Conservation (phyloP, 2,888 invertebrate species). For the Drosophila lacicola region DNA sequence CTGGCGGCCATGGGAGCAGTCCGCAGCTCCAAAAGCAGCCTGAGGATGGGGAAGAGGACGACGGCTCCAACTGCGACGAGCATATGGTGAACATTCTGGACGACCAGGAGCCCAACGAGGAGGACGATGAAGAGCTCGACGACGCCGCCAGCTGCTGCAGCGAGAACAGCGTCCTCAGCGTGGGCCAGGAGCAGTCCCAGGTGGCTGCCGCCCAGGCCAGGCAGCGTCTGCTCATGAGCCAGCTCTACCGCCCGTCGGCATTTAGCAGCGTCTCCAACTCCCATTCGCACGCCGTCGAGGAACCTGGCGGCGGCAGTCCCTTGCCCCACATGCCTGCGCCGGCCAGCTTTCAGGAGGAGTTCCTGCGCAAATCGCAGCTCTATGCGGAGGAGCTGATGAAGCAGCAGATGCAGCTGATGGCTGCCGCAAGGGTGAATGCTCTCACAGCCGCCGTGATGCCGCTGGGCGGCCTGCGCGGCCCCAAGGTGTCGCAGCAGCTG, state of each 20-base stretch:
- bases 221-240: conserved; percentile 71
- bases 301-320: conserved; percentile 6
- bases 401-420: conserved; percentile 85
- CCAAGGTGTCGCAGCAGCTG: conserved; percentile 86
- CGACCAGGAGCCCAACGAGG: conserved; percentile 50
- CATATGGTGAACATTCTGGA: conserved; percentile 55
- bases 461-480: conserved; percentile 68
- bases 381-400: conserved; percentile 85
- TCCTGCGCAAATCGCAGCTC: conserved; percentile 84
- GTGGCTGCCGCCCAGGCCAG: conserved; percentile 67
- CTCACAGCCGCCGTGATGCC: conserved; percentile 71
- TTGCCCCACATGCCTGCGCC: conserved; percentile 71
- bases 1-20: conserved; percentile 78
- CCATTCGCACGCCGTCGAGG: conserved; percentile 26
- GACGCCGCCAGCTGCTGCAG: conserved; percentile 89
- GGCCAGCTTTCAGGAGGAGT: conserved; percentile 83
- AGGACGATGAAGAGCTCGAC: conserved; percentile 65
- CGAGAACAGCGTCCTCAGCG: conserved; percentile 92
- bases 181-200: conserved; percentile 89
- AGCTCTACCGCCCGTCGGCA: conserved; percentile 69
- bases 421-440: conserved; percentile 84
- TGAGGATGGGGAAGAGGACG: conserved; percentile 50
- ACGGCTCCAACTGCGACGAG: conserved; percentile 53
- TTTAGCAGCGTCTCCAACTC: conserved; percentile 57
- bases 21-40: conserved; percentile 69